A percentile compares a stretch with the other conserved stretches of the same genome.
These are phyloP conservation scores for Linnaemya tessellans DNA, from an alignment of 2,888 invertebrate genomes.

Conservation along the genomic window DNA sequence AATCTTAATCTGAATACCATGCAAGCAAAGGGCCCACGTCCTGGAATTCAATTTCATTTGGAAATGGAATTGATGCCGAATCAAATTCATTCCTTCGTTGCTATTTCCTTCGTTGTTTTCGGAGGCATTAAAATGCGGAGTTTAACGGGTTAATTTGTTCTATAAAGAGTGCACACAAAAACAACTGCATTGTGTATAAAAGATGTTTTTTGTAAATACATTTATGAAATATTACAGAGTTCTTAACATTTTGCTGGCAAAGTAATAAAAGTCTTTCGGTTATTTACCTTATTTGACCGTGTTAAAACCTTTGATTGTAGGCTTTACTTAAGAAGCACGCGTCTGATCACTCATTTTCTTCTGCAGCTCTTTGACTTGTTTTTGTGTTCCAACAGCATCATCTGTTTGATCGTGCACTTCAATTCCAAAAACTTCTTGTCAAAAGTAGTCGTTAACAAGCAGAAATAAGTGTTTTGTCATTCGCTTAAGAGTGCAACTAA, in stretches of 20 bases:
- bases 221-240: constrained; percentile 21
- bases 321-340: constrained; percentile 67
- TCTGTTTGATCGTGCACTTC: constrained; percentile 59
- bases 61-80: no score
- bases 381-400: constrained; percentile 26
- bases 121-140: no score
- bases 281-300: constrained; percentile 66
- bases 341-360: constrained; percentile 47
- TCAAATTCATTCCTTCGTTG: no score
- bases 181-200: neutral
- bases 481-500: constrained; percentile 25
- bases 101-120: no score
- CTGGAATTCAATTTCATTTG: no score
- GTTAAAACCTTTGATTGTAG: constrained; percentile 64
- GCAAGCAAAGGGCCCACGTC: no score
- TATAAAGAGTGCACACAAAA: neutral
- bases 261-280: constrained; percentile 42
- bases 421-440: constrained; percentile 54
- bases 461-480: constrained; percentile 70
- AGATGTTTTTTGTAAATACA: neutral
- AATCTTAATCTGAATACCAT: no score
- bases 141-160: constrained; percentile 9
- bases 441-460: constrained; percentile 51
- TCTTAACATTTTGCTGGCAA: constrained; percentile 1
- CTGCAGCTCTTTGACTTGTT: neutral